Base-by-base conservation (phyloP, 2,888 invertebrate genomes). In the Habroteleia sp. region DNA sequence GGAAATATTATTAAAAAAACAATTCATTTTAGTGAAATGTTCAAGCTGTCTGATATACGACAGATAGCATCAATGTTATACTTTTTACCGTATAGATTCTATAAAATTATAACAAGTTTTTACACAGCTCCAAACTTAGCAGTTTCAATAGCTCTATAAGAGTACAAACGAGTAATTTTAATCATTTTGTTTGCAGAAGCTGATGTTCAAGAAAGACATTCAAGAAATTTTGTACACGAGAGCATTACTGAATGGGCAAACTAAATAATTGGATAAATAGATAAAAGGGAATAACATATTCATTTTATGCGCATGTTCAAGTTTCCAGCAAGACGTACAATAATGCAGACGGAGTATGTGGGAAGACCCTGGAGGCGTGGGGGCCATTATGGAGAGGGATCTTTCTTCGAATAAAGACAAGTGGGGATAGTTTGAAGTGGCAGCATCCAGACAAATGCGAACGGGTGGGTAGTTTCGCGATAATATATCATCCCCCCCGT, bases 301-400 rank as follows among this genome's bases (percentile, higher is more conserved):
- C 54, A 71, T 71, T 71, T 62, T 56, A 63, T 56, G 71, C 62
- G 63, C 71, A 71, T 63, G 54, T 66, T 60, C 54, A 66, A 54
- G 56, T 71, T 75, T 75, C 35, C 46, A 66, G 39, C 42, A 75
- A 65, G 69, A 54, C 74, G 44, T 42, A 75, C 69, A 69, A 68
- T 74, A 75, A 72, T 48, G 66, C 66, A 72, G 71, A 75, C 77
- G 78, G 78, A 82, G 78, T 79, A 83, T 82, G 84, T 79, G 83
- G 81, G 82, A 82, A 81, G 80, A 78, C 75, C 56, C 74, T 54
- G 78, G 80, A 80, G 79, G 82, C 80, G 82, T 80, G 80, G 81
- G 83, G 82, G 83, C 83, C 83, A 86, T 87, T 87, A 87, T 86
- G 84, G 86, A 87, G 85, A 87, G 87, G 84, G 87, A 87, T 87